phyloP scores from a whole-genome alignment of 2,888 invertebrate species.

The Cheilosia pagana region DNA sequence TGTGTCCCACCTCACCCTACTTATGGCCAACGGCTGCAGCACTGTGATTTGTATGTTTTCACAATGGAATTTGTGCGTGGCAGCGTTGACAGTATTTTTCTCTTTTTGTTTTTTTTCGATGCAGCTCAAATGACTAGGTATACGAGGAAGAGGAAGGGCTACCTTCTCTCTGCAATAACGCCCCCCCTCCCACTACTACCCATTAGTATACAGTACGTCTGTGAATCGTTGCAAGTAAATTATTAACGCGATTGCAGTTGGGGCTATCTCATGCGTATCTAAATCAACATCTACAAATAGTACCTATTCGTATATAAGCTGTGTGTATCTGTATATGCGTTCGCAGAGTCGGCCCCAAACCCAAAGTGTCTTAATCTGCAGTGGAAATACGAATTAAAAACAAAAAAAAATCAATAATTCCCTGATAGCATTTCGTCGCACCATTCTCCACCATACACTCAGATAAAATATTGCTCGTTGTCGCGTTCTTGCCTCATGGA shows the following conservation, averaged over 20 bases:
- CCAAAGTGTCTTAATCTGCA: constrained; percentile 28
- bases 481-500: not conserved
- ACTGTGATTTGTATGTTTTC: constrained; percentile 51
- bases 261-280: constrained; percentile 21
- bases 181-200: not conserved
- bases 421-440: constrained; percentile 41
- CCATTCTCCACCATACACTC: constrained; percentile 6
- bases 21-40: constrained; percentile 13
- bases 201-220: not conserved
- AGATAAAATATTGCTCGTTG: not conserved
- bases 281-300: constrained; percentile 31
- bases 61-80: constrained; percentile 64
- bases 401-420: constrained; percentile 30
- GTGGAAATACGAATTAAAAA: not conserved
- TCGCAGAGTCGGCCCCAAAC: not conserved
- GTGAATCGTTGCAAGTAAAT: constrained; percentile 37
- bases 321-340: not conserved
- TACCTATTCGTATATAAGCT: not conserved
- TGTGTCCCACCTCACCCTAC: not conserved
- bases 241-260: constrained; percentile 40
- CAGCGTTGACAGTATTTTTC: constrained; percentile 23
- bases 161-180: constrained; percentile 9
- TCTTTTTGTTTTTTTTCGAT: not conserved
- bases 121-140: constrained; percentile 18
- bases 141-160: not conserved